phyloP scores from a whole-genome alignment of 2,113 vertebrate species.

The Taurulus bubalis region DNA sequence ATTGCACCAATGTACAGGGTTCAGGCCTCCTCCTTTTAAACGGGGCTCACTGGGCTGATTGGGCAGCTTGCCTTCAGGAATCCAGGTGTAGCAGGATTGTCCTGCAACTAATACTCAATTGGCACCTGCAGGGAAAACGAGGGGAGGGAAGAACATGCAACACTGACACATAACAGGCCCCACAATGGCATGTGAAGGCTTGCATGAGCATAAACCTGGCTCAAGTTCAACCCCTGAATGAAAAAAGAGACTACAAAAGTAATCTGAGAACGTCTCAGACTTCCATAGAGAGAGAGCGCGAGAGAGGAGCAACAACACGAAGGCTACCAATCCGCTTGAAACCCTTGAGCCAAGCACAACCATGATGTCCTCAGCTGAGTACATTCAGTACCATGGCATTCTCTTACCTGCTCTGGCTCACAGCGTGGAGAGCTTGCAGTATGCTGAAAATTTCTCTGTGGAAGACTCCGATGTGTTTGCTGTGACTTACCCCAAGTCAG shows the following conservation, averaged over 20 bases:
- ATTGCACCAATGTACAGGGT: too few relatives aligned
- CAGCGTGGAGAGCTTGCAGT: constrained; percentile 74
- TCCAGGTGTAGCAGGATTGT: too few relatives aligned
- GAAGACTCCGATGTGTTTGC: constrained; percentile 80
- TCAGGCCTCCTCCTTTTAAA: too few relatives aligned
- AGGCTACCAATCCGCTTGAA: neutral
- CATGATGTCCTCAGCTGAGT: constrained; percentile 43
- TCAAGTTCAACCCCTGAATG: neutral
- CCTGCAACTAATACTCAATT: too few relatives aligned
- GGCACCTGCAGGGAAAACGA: too few relatives aligned
- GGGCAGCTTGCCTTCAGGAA: too few relatives aligned
- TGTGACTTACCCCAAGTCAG: constrained; percentile 85
- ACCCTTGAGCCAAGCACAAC: neutral
- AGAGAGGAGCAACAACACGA: neutral
- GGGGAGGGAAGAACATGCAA: too few relatives aligned
- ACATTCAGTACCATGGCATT: constrained; percentile 66
- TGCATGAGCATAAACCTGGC: neutral
- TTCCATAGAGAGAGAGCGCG: neutral
- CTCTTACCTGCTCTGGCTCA: constrained; percentile 65
- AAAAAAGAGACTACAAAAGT: too few relatives aligned
- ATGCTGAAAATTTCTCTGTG: constrained; percentile 69
- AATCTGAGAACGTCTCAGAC: neutral
- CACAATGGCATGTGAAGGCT: neutral
- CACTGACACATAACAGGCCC: too few relatives aligned
- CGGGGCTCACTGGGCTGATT: too few relatives aligned